A percentile compares a stretch with the other conserved stretches of the same genome.
Conservation (phyloP, 2,888 invertebrate species). For the Caenorhabditis sulstoni region DNA sequence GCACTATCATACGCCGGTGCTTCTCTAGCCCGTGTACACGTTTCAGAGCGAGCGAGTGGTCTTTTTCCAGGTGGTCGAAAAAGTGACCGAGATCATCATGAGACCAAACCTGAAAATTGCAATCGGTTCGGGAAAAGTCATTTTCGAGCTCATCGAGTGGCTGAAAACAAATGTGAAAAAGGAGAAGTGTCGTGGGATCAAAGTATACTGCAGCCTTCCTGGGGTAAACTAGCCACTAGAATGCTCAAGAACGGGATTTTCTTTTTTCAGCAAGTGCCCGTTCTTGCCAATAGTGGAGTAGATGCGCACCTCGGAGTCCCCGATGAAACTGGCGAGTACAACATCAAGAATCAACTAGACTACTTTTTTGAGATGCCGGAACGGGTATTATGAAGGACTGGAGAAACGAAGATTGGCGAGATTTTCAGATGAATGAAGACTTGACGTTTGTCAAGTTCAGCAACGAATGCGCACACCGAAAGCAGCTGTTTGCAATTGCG, state of each 20-base stretch:
- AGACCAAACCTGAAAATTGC: slow-evolving; percentile 5
- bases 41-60: too few species aligned
- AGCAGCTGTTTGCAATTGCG: not conserved
- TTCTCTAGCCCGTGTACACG: too few species aligned
- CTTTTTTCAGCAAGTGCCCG: not conserved
- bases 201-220: not conserved
- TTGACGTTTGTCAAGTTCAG: not conserved
- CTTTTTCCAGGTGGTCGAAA: not conserved
- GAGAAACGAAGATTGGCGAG: not conserved
- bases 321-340: not conserved
- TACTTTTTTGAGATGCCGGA: slow-evolving; percentile 12
- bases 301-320: not conserved
- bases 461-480: not conserved
- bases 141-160: not conserved
- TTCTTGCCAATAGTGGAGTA: not conserved
- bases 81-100: not conserved
- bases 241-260: not conserved
- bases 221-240: not conserved
- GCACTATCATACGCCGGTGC: too few species aligned
- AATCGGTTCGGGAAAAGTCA: not conserved
- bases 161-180: not conserved
- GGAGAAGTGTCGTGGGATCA: not conserved
- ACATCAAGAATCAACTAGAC: not conserved
- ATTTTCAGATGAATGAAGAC: slow-evolving; percentile 1
- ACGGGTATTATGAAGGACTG: not conserved